Conservation (phyloP, 2,888 invertebrate species). For the Ochropleura plecta region DNA sequence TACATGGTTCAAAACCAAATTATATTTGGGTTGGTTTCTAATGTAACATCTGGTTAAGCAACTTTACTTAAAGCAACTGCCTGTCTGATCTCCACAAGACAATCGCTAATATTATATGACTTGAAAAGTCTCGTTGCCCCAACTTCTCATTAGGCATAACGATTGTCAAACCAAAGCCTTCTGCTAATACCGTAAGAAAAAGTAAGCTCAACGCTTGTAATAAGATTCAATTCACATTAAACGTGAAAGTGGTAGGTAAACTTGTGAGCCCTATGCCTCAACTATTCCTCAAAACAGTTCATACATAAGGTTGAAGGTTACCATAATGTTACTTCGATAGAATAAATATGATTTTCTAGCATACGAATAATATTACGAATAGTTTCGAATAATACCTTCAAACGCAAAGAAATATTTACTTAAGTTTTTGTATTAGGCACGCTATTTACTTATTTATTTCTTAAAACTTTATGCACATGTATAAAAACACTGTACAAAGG, state of each 20-base stretch:
- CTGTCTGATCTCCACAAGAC: background rate
- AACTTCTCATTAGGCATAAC: no score
- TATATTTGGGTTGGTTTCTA: background rate
- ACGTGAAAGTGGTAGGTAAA: background rate
- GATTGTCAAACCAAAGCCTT: background rate
- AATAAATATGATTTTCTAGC: conserved; percentile 22
- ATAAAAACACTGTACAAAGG: no score
- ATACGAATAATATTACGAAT: conserved; percentile 17
- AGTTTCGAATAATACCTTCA: conserved; percentile 11
- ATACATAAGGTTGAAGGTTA: conserved; percentile 17
- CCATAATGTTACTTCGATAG: conserved; percentile 7
- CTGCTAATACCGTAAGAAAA: background rate
- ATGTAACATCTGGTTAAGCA: background rate
- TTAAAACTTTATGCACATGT: no score
- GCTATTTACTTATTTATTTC: no score
- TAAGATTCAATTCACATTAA: background rate
- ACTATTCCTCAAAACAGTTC: background rate
- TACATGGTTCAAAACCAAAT: background rate
- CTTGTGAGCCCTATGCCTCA: background rate
- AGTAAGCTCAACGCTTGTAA: background rate
- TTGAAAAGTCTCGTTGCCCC: background rate
- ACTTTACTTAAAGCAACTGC: background rate
- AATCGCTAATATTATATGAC: background rate
- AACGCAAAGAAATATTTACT: conserved; percentile 7
- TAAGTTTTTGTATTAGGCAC: conserved; percentile 5